These are phyloP conservation scores for Sebastes oblongus DNA, from an alignment of 2,797 vertebrate species.

Conservation along the genomic window DNA sequence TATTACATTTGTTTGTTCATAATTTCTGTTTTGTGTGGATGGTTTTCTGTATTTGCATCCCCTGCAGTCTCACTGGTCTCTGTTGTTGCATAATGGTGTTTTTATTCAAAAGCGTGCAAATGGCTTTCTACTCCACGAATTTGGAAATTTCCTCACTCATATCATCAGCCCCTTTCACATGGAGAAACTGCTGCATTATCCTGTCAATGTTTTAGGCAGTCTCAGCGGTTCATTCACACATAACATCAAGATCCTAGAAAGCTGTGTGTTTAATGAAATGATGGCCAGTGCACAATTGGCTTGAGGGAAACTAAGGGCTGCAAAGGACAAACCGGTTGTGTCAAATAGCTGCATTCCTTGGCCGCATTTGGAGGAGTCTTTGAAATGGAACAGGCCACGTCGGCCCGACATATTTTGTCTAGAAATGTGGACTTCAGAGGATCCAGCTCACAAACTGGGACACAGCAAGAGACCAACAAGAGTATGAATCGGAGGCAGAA, in stretches of 20 bases:
- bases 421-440: slow-evolving; percentile 15
- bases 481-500: background rate
- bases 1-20: slow-evolving; percentile 7
- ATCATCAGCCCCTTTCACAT: slow-evolving; percentile 5
- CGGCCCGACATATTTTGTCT: background rate
- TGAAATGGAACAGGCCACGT: slow-evolving; percentile 8
- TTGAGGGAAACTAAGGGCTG: background rate
- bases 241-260: background rate
- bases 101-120: slow-evolving; percentile 16
- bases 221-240: background rate
- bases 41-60: background rate
- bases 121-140: slow-evolving; percentile 5
- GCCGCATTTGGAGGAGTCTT: background rate
- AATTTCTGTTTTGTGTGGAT: slow-evolving; percentile 12
- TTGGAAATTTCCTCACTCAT: slow-evolving; percentile 4
- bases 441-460: slow-evolving; percentile 25
- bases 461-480: slow-evolving; percentile 17
- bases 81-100: slow-evolving; percentile 3
- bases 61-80: background rate
- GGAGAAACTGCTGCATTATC: background rate
- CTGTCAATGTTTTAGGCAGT: background rate
- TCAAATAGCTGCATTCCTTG: background rate
- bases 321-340: background rate
- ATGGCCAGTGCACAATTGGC: background rate
- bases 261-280: background rate